These are phyloP conservation scores for Hemibagrus guttatus DNA, from an alignment of 2,797 vertebrate genomes.

Conservation along the genomic window DNA sequence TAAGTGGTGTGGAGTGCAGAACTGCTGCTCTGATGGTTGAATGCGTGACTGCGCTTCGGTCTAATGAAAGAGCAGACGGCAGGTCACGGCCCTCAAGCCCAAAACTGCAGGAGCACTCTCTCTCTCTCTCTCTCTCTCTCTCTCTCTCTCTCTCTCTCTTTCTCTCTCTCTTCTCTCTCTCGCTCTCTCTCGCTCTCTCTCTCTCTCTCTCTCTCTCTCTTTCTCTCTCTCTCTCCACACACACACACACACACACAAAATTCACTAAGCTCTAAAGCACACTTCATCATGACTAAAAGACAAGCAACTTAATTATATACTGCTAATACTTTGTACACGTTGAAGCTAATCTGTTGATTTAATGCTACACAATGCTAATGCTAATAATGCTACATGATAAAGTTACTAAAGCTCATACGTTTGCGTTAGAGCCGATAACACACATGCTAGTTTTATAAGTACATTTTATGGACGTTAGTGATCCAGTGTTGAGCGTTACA, in stretches of 20 bases:
- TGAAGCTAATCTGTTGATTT: not conserved
- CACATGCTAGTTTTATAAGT: not conserved
- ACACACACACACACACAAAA: slow-evolving; percentile 17
- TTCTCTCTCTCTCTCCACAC: not conserved
- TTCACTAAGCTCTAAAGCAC: slow-evolving; percentile 1
- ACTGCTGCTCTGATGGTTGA: slow-evolving; percentile 64
- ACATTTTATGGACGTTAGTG: no score
- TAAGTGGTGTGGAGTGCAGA: slow-evolving; percentile 45
- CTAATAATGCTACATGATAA: not conserved
- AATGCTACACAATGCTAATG: not conserved
- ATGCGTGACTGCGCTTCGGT: slow-evolving; percentile 57
- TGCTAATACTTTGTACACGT: not conserved
- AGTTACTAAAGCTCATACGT: not conserved
- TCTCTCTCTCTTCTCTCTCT: no score
- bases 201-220: not conserved
- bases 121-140: slow-evolving; percentile 13
- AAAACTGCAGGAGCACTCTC: slow-evolving; percentile 12
- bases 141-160: not conserved
- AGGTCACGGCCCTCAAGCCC: slow-evolving; percentile 1
- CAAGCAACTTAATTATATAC: slow-evolving; percentile 18
- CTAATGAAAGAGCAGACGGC: slow-evolving; percentile 53
- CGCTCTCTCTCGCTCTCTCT: slow-evolving; percentile 17
- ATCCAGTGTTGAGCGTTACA: not conserved
- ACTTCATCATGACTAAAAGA: not conserved
- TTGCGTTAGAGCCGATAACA: not conserved